These are phyloP conservation scores for Stichodactyla mertensii DNA, from an alignment of 64 coral and sea anemone genomes.

Conservation along the genomic window DNA sequence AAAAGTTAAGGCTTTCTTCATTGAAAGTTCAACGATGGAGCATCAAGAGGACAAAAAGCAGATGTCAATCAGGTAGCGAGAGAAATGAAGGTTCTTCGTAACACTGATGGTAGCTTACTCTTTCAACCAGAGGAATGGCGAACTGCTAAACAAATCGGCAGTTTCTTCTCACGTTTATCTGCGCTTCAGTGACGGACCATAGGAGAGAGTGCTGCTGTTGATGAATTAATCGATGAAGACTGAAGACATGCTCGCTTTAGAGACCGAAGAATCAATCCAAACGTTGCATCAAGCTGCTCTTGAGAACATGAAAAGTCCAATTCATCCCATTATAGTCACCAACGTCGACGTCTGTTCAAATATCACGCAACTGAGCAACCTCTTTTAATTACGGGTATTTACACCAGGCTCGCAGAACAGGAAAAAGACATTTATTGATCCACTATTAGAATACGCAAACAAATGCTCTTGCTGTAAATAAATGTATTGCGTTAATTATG, in stretches of 20 bases:
- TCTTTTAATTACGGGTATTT: background rate
- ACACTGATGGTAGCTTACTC: constrained; percentile 5
- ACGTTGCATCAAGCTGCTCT: constrained; percentile 12
- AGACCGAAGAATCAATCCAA: background rate
- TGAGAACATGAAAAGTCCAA: constrained; percentile 12
- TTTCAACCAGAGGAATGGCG: constrained; percentile 40
- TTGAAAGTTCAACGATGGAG: constrained; percentile 33
- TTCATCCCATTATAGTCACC: constrained; percentile 24
- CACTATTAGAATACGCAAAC: constrained; percentile 22
- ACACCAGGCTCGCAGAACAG: constrained; percentile 9
- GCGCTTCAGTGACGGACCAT: constrained; percentile 23
- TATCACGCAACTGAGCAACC: background rate
- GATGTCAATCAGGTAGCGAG: constrained; percentile 37
- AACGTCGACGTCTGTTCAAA: constrained; percentile 21
- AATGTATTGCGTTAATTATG: background rate
- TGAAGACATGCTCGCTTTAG: constrained; percentile 25
- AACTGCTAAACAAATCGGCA: constrained; percentile 27
- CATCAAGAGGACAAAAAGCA: constrained; percentile 34
- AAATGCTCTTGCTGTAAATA: constrained; percentile 18
- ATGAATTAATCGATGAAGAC: constrained; percentile 18
- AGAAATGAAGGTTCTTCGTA: constrained; percentile 16
- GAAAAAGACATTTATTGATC: constrained; percentile 31
- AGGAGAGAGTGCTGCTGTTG: background rate
- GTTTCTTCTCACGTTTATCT: constrained; percentile 27
- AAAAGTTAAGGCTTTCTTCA: constrained; percentile 23